These are phyloP conservation scores for Drosophila orosa DNA, from an alignment of 1,140 invertebrate species.

Conservation along the genomic window DNA sequence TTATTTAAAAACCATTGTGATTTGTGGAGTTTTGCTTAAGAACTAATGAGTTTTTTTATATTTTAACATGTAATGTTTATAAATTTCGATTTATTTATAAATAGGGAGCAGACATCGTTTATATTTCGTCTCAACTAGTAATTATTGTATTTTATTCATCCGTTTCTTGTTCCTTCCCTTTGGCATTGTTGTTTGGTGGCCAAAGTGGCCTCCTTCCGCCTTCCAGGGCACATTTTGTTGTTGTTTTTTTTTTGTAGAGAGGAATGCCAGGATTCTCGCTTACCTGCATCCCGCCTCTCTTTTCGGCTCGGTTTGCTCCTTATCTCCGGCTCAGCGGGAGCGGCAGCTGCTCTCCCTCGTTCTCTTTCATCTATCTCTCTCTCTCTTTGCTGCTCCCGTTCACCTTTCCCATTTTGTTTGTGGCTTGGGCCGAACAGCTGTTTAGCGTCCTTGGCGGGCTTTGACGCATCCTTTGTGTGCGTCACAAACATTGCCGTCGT, in stretches of 20 bases:
- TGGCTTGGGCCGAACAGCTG: constrained; percentile 33
- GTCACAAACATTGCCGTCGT: constrained; percentile 4
- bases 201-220: constrained; percentile 17
- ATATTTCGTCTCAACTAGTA: neutral
- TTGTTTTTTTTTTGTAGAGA: neutral
- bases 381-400: neutral
- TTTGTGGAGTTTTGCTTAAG: too few species aligned
- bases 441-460: constrained; percentile 45
- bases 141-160: neutral
- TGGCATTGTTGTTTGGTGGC: neutral
- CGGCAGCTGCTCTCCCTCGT: constrained; percentile 15
- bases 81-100: neutral
- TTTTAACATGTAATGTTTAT: neutral
- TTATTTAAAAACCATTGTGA: neutral
- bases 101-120: neutral
- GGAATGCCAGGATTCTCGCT: constrained; percentile 18
- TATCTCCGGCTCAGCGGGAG: constrained; percentile 27
- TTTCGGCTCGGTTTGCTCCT: neutral
- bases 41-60: neutral
- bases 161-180: neutral
- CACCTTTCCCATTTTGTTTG: constrained; percentile 1
- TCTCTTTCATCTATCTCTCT: constrained; percentile 9
- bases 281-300: constrained; percentile 38
- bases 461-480: constrained; percentile 30
- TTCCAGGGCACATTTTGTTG: constrained; percentile 9